A percentile compares a stretch with the other conserved stretches of the same genome.
Evolutionary conservation across 1,140 invertebrate species (phyloP).

Genomic region (Anastatus disparis): DNA sequence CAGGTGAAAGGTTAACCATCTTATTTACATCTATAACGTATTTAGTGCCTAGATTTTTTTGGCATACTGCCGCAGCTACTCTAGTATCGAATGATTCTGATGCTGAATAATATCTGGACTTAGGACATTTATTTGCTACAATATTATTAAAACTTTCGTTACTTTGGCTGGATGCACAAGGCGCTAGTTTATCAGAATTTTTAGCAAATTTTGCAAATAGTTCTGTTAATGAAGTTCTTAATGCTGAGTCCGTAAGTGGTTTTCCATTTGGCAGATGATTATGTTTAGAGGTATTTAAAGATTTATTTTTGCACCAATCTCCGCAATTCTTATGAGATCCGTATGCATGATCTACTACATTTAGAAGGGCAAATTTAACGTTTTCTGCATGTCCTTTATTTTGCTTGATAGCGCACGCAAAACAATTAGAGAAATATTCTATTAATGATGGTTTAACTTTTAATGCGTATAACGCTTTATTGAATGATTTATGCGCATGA

Average conservation of each 20-base stretch:
- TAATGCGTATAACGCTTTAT: constrained; percentile 1
- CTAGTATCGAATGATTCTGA: constrained; percentile 40
- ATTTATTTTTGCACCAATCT: background rate
- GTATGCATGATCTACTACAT: background rate
- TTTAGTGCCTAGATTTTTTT: constrained; percentile 36
- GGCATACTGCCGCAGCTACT: constrained; percentile 26
- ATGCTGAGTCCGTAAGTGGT: background rate
- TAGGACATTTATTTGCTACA: constrained; percentile 20
- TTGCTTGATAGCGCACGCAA: background rate
- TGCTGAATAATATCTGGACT: constrained; percentile 29
- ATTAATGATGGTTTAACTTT: background rate
- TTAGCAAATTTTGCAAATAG: constrained; percentile 8
- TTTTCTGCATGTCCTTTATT: constrained; percentile 1
- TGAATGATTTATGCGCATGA: background rate
- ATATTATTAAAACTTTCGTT: constrained; percentile 36
- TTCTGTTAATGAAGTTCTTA: background rate
- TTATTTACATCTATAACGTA: constrained; percentile 25
- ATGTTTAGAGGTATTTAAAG: background rate
- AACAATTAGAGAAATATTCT: constrained; percentile 12
- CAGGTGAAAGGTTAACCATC: constrained; percentile 24
- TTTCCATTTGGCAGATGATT: background rate
- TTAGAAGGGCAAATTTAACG: background rate
- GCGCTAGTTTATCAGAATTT: constrained; percentile 26
- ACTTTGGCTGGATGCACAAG: constrained; percentile 34
- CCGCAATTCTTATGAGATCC: background rate